Percentiles rank a stretch among this genome's conserved stretches.
These are phyloP conservation scores for Sapayoa aenigma DNA, from an alignment of 2,113 vertebrate genomes.

Conservation along the genomic window DNA sequence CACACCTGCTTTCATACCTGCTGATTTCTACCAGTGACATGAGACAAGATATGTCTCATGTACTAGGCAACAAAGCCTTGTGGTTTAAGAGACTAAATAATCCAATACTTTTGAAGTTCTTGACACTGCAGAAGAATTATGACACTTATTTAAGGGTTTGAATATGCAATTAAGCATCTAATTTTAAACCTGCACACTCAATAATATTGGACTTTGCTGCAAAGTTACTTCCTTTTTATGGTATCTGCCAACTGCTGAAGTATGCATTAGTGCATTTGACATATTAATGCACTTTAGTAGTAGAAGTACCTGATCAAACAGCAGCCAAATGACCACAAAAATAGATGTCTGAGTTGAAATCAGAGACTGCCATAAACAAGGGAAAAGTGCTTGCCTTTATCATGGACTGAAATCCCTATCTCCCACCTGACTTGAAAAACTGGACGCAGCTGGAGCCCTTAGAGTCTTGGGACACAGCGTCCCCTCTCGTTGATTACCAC, in stretches of 20 bases:
- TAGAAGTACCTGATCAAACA: not conserved
- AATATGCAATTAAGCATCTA: constrained; percentile 19
- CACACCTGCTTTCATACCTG: not conserved
- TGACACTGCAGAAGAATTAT: not conserved
- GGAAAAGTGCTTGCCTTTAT: not conserved
- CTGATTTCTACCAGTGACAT: not conserved
- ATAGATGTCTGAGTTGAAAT: not conserved
- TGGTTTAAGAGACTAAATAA: not conserved
- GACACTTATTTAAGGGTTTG: not conserved
- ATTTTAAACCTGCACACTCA: constrained; percentile 40
- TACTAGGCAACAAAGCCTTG: not conserved
- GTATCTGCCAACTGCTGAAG: constrained; percentile 34
- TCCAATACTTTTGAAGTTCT: not conserved
- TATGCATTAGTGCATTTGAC: not conserved
- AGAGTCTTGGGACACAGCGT: not conserved
- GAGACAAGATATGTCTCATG: not conserved
- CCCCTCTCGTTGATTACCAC: not conserved
- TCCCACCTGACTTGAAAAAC: not conserved
- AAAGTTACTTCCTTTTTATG: constrained; percentile 32
- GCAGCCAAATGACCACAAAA: not conserved
- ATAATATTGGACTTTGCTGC: constrained; percentile 15
- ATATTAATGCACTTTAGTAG: not conserved
- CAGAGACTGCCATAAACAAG: not conserved
- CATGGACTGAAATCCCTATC: not conserved
- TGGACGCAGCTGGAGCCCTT: not conserved